Evolutionary conservation across 2,888 invertebrate genomes (phyloP).

Genomic region (Phorcus lineatus): DNA sequence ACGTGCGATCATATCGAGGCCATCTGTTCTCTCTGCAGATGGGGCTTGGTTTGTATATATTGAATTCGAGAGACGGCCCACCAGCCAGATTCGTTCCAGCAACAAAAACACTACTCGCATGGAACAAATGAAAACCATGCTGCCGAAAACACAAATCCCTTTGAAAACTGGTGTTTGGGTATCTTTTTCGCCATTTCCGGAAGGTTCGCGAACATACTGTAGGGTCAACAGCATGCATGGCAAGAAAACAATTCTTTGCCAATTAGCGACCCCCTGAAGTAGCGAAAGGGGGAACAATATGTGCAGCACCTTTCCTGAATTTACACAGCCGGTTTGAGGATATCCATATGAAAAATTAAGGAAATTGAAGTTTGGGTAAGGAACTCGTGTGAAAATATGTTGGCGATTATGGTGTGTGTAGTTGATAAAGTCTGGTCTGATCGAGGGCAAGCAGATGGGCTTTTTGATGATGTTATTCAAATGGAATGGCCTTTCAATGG

Average conservation of each 20-base stretch:
- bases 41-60: slow-evolving; percentile 5
- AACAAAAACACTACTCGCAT: slow-evolving; percentile 4
- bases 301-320: not conserved
- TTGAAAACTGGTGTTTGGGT: slow-evolving; percentile 25
- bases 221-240: slow-evolving; percentile 1
- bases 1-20: slow-evolving; percentile 6
- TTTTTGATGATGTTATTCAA: not conserved
- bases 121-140: slow-evolving; percentile 26
- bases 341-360: slow-evolving; percentile 9
- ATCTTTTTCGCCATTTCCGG: slow-evolving; percentile 28
- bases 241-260: slow-evolving; percentile 27
- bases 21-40: not conserved
- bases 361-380: slow-evolving; percentile 30
- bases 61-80: slow-evolving; percentile 3
- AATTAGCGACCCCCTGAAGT: slow-evolving; percentile 25
- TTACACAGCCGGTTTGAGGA: not conserved
- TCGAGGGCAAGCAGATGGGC: not conserved
- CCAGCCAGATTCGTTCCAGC: slow-evolving; percentile 16
- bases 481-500: not conserved
- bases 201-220: slow-evolving; percentile 4
- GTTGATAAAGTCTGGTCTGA: not conserved
- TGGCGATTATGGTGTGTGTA: not conserved
- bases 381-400: slow-evolving; percentile 23
- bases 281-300: slow-evolving; percentile 10
- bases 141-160: slow-evolving; percentile 23